phyloP scores from a whole-genome alignment of 2,797 vertebrate genomes.

The Xerus rutilus region DNA sequence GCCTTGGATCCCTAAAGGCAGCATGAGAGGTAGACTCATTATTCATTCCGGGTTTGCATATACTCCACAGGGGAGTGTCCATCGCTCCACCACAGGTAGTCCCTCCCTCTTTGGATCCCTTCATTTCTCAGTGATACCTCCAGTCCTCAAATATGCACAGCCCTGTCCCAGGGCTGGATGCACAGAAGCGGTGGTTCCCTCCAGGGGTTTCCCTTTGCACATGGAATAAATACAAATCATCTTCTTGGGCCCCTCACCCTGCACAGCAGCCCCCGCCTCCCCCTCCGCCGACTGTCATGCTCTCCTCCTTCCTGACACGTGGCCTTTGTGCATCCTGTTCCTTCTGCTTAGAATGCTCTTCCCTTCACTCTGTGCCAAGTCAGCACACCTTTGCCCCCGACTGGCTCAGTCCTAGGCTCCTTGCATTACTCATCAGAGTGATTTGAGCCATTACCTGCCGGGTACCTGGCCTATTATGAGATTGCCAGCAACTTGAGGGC shows the following conservation, averaged over 20 bases:
- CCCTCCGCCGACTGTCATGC: accelerated
- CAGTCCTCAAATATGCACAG: accelerated
- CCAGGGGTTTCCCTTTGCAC: not conserved
- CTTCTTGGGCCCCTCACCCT: not conserved
- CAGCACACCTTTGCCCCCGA: not conserved
- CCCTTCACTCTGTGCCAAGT: not conserved
- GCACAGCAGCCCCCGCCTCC: not conserved
- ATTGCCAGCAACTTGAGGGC: not conserved
- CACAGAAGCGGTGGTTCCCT: not conserved
- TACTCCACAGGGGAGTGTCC: not conserved
- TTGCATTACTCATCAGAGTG: too few species aligned
- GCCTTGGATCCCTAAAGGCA: not conserved
- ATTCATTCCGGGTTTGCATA: not conserved
- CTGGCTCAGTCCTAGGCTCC: not conserved
- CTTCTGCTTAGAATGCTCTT: not conserved
- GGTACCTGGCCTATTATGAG: not conserved
- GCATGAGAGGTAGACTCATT: accelerated
- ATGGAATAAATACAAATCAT: not conserved
- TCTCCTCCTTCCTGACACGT: not conserved
- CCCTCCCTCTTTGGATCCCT: not conserved
- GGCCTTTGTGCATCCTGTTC: not conserved
- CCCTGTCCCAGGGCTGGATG: not conserved
- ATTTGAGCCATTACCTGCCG: not conserved
- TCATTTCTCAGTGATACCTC: not conserved
- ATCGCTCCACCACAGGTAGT: not conserved